A percentile compares a stretch with the other conserved stretches of the same genome.
phyloP scores from a whole-genome alignment of 2,797 vertebrate species.

The Pogoniulus pusillus region DNA sequence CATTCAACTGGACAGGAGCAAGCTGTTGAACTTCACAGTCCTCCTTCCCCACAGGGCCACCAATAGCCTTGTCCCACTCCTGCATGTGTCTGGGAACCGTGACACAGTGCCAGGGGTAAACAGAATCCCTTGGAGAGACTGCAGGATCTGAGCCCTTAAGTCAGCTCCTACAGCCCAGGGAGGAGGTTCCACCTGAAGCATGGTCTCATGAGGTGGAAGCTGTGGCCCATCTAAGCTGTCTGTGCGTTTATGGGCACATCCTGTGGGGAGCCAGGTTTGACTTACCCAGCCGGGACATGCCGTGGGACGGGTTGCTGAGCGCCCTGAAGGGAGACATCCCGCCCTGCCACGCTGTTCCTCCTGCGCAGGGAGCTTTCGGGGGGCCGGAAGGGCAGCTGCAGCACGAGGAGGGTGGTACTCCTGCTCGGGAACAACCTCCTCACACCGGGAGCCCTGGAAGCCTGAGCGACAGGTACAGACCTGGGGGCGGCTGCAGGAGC shows the following conservation, averaged over 20 bases:
- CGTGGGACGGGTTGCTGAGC: not conserved
- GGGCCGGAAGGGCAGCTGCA: constrained; percentile 70
- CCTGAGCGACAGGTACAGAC: constrained; percentile 93
- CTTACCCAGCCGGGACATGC: constrained; percentile 55
- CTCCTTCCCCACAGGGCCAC: not conserved
- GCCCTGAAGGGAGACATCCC: constrained; percentile 54
- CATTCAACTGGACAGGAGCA: not conserved
- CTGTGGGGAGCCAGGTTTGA: not conserved
- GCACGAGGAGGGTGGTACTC: constrained; percentile 86
- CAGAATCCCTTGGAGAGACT: not conserved
- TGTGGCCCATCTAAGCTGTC: not conserved
- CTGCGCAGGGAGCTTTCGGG: constrained; percentile 68
- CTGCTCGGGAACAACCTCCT: constrained; percentile 90
- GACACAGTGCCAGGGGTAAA: not conserved
- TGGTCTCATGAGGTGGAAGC: not conserved
- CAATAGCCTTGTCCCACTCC: not conserved
- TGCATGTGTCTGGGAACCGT: not conserved
- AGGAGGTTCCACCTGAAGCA: not conserved
- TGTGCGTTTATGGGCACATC: not conserved
- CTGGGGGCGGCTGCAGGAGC: constrained; percentile 93
- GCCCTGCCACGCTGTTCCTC: constrained; percentile 64
- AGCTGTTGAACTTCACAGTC: not conserved
- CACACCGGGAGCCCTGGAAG: constrained; percentile 88
- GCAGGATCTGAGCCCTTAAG: not conserved
- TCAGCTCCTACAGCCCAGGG: not conserved